Evolutionary conservation across 2,888 invertebrate species (phyloP), one percentile per base, ranked within the genome.

Genomic region (Ectemnius lituratus): DNA sequence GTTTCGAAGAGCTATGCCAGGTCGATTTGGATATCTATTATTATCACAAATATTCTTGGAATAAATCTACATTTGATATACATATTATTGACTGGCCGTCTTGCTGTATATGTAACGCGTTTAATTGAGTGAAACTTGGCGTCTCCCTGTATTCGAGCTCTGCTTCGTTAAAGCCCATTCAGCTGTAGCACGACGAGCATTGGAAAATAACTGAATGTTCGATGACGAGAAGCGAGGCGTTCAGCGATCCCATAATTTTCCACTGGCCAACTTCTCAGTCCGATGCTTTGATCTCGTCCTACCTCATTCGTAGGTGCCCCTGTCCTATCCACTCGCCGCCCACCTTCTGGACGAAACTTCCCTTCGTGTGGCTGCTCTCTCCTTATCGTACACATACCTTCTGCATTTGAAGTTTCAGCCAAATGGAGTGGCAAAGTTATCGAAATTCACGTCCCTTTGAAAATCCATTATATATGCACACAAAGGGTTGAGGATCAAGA

Each of bases 101-200:
- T 37, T 37, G 37, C 3, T 37, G 37, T 45, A 37, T 16, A 6
- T 45, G 37, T 28, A 16, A 18, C 52, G 57, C 20, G 57, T 65
- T 57, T 58, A 65, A 65, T 58, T 20, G 65, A 28, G 57, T 45
- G 20, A 46, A n/a, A 3, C 46, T 6, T 13, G n/a, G 45, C 45
- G 58, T 14, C 56, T 8, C 8, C 16, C 52, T 52, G 52, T 56
- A 59, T 14, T 66, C 49, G 4, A 64, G 64, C 73, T 76, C 63
- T 56, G 67, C 57, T 79, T 78, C 73, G 67, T 83, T 73, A 77
- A 70, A 70, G 62, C 64, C 64, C 23, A 78, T 76, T 78, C 79
- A 79, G 5, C 18, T 14, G 47, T 28, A 11, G 14, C 23, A 18
- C 47, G 52, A 37, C 57, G 20, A 64, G 60, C 37, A 61, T 45